A percentile compares a stretch with the other conserved stretches of the same genome.
These are phyloP conservation scores for Scaptomyza graminum DNA, from an alignment of 1,140 invertebrate species.

Conservation along the genomic window DNA sequence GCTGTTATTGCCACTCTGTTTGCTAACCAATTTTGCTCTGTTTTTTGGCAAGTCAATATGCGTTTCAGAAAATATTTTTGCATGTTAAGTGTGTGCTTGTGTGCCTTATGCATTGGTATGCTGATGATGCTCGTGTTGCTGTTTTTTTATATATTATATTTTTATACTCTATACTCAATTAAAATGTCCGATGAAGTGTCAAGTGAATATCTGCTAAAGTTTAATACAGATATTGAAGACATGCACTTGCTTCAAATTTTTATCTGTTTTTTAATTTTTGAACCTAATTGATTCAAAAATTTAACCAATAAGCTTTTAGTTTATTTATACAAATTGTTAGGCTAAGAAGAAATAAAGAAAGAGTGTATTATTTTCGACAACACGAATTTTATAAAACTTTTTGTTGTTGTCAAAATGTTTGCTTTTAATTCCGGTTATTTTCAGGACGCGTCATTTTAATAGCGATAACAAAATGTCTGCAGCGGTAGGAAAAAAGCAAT, in stretches of 20 bases:
- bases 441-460: conserved; percentile 55
- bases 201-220: too few relatives aligned
- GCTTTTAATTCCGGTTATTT: conserved; percentile 72
- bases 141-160: conserved; percentile 20
- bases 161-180: conserved; percentile 10
- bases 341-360: too few relatives aligned
- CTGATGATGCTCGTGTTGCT: conserved; percentile 9
- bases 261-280: too few relatives aligned
- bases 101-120: conserved; percentile 21
- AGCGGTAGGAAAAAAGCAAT: conserved; percentile 8
- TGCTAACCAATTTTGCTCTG: conserved; percentile 69
- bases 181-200: background rate
- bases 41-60: conserved; percentile 74
- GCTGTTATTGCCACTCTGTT: conserved; percentile 51
- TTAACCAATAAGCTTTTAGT: too few relatives aligned
- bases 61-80: conserved; percentile 76
- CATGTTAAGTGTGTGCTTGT: conserved; percentile 27
- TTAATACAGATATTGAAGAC: too few relatives aligned
- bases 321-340: too few relatives aligned
- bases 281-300: too few relatives aligned
- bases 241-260: too few relatives aligned
- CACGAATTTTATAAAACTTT: background rate
- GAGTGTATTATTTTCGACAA: background rate
- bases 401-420: conserved; percentile 60
- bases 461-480: conserved; percentile 40